A percentile compares a stretch with the other conserved stretches of the same genome.
These are phyloP conservation scores for Heliothis peltigera DNA, from an alignment of 2,888 invertebrate species.

Conservation along the genomic window DNA sequence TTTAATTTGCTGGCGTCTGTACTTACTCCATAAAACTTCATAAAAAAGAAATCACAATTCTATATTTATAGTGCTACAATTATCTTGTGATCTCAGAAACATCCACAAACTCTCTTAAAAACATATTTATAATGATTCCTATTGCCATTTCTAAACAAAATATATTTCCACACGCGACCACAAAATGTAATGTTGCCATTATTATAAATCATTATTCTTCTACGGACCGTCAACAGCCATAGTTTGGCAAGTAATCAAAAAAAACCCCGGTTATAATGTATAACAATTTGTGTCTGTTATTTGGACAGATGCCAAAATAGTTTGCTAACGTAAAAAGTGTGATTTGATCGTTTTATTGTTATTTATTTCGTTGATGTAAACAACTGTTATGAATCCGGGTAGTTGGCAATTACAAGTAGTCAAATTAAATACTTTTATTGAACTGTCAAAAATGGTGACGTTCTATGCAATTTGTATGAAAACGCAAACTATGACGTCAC, in stretches of 20 bases:
- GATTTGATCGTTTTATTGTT: conserved; percentile 40
- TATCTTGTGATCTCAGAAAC: too few relatives aligned
- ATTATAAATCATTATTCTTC: conserved; percentile 41
- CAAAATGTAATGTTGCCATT: conserved; percentile 27
- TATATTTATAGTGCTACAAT: too few relatives aligned
- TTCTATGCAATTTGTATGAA: too few relatives aligned
- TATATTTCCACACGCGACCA: conserved; percentile 30
- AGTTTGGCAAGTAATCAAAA: conserved; percentile 53
- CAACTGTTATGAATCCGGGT: not conserved
- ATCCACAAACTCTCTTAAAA: too few relatives aligned
- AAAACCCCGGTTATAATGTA: conserved; percentile 10
- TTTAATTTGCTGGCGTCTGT: too few relatives aligned
- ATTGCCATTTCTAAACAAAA: conserved; percentile 14
- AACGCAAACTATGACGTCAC: too few relatives aligned
- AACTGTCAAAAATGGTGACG: too few relatives aligned
- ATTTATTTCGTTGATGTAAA: conserved; percentile 9
- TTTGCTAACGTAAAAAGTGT: conserved; percentile 31
- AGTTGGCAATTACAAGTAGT: too few relatives aligned
- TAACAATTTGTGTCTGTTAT: conserved; percentile 12
- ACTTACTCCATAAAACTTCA: too few relatives aligned
- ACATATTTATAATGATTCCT: not conserved
- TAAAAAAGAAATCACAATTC: too few relatives aligned
- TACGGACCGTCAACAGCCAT: conserved; percentile 1
- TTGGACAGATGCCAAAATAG: conserved; percentile 34
- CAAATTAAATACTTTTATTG: too few relatives aligned